These are phyloP conservation scores for Schizotus pectinicornis DNA, from an alignment of 2,888 invertebrate species.

Conservation along the genomic window DNA sequence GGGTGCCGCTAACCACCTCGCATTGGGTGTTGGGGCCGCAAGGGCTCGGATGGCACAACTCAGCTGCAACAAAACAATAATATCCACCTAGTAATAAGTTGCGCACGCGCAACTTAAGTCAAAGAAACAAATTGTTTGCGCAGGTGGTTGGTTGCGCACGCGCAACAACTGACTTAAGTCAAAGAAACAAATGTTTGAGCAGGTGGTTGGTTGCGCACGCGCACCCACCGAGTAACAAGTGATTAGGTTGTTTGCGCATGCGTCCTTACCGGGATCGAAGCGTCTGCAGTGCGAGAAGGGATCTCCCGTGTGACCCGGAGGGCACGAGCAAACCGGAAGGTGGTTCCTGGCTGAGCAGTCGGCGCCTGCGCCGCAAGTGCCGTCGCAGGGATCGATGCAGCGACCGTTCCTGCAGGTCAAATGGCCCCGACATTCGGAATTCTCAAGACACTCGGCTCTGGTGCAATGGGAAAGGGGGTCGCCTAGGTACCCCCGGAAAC, in stretches of 20 bases:
- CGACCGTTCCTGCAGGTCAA: conserved; percentile 77
- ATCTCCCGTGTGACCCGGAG: conserved; percentile 78
- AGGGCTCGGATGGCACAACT: conserved; percentile 82
- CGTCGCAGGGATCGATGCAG: conserved; percentile 80
- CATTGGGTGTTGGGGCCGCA: conserved; percentile 84
- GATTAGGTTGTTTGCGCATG: too few relatives aligned
- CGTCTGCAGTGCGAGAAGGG: conserved; percentile 75
- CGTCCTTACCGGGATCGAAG: conserved; percentile 78
- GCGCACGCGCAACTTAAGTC: too few relatives aligned
- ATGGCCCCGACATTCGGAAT: conserved; percentile 76
- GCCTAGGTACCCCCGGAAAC: conserved; percentile 79
- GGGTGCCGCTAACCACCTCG: conserved; percentile 76
- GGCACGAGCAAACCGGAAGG: conserved; percentile 79
- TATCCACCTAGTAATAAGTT: too few relatives aligned
- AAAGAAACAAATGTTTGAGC: too few relatives aligned
- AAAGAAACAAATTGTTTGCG: too few relatives aligned
- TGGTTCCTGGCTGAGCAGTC: conserved; percentile 80
- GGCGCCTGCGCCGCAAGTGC: conserved; percentile 77
- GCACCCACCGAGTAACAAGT: too few relatives aligned
- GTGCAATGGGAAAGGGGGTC: conserved; percentile 78
- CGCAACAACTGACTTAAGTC: too few relatives aligned
- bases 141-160: too few relatives aligned
- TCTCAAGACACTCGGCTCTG: conserved; percentile 64
- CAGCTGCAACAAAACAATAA: too few relatives aligned
- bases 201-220: too few relatives aligned